Evolutionary conservation across 2,797 vertebrate genomes (phyloP).

Genomic region (Mionectes olivaceus): DNA sequence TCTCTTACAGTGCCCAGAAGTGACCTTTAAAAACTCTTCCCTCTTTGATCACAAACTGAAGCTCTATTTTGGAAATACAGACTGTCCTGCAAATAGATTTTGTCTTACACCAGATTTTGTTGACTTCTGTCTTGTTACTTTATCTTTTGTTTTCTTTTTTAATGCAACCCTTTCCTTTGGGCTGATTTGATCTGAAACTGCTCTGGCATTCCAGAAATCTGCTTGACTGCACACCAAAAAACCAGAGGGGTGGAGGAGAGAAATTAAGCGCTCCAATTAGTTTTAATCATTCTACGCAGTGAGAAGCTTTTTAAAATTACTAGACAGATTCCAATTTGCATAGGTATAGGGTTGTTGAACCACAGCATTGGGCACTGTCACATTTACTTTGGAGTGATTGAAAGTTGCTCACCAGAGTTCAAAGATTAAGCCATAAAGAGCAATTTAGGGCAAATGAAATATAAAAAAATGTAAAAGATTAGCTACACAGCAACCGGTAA

Average conservation of each 20-base stretch:
- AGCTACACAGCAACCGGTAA: constrained; percentile 23
- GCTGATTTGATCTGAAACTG: constrained; percentile 56
- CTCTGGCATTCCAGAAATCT: constrained; percentile 59
- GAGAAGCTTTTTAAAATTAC: constrained; percentile 62
- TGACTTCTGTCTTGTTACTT: background rate
- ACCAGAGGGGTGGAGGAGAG: constrained; percentile 46
- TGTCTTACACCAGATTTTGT: background rate
- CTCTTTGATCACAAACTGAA: background rate
- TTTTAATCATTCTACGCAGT: constrained; percentile 64
- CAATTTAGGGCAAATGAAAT: constrained; percentile 32
- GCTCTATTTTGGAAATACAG: background rate
- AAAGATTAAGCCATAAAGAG: constrained; percentile 50
- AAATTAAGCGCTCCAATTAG: constrained; percentile 75
- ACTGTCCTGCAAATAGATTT: background rate
- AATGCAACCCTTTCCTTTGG: constrained; percentile 17
- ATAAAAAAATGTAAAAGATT: background rate
- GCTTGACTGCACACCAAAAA: constrained; percentile 66
- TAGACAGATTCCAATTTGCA: constrained; percentile 58
- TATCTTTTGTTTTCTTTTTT: constrained; percentile 12
- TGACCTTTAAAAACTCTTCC: background rate
- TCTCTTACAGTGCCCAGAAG: background rate
- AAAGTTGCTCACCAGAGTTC: constrained; percentile 35
- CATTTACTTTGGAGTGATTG: constrained; percentile 26
- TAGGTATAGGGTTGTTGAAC: constrained; percentile 43
- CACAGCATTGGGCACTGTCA: constrained; percentile 3